Conservation (phyloP, 2,113 vertebrate genomes). For the Pseudonaja textilis region DNA sequence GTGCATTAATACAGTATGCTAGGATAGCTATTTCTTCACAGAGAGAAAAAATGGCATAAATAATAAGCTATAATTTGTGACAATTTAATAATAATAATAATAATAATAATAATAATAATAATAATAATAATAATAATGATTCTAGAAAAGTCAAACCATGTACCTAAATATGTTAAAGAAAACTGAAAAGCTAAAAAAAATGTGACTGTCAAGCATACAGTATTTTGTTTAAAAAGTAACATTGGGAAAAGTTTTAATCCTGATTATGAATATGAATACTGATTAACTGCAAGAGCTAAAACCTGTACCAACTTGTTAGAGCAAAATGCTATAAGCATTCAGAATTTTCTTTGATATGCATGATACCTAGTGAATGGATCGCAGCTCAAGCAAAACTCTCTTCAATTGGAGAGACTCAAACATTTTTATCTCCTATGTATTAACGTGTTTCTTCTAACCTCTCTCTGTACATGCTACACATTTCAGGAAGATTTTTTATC, state of each 20-base stretch:
- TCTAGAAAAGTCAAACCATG: conserved; percentile 11
- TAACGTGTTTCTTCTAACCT: neutral
- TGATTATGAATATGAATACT: neutral
- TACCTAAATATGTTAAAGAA: conserved; percentile 11
- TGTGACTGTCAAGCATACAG: neutral
- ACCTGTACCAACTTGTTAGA: neutral
- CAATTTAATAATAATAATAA: neutral
- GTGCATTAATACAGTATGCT: conserved; percentile 40
- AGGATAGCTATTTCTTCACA: conserved; percentile 58
- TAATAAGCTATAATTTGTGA: conserved; percentile 12
- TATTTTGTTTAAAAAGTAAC: neutral
- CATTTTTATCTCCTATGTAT: neutral
- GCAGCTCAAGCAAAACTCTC: neutral
- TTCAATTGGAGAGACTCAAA: neutral
- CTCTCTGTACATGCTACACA: neutral
- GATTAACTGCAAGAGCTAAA: neutral
- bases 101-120: too few species aligned
- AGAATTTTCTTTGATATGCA: neutral
- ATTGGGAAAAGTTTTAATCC: neutral
- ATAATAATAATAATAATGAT: too few species aligned
- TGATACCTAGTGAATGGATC: neutral
- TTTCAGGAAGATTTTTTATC: neutral
- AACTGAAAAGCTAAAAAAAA: conserved; percentile 23
- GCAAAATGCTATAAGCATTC: neutral
- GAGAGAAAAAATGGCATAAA: conserved; percentile 21